Conservation (phyloP, 2,113 vertebrate species). For the human (Homo sapiens) region DNA sequence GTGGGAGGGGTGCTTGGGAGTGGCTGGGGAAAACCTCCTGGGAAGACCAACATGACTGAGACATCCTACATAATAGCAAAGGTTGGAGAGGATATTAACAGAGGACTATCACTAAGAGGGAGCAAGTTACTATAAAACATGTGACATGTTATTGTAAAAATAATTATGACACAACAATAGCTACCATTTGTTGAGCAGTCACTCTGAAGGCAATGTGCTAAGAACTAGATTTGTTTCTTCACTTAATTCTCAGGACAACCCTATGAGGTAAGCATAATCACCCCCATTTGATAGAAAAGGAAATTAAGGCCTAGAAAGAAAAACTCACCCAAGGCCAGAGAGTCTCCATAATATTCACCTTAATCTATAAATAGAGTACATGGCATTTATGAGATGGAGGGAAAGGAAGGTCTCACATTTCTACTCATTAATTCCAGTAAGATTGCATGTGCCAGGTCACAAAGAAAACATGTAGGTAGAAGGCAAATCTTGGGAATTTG, state of each 20-base stretch:
- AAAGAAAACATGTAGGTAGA: not conserved
- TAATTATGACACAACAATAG: not conserved
- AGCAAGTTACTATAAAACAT: not conserved
- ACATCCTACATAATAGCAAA: not conserved
- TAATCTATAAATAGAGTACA: not conserved
- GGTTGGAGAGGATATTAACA: not conserved
- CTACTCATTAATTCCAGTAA: not conserved
- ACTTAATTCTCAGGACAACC: not conserved
- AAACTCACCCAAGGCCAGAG: not conserved
- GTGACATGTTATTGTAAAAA: not conserved
- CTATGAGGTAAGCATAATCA: not conserved
- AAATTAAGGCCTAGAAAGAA: not conserved
- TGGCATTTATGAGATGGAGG: not conserved
- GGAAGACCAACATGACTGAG: not conserved
- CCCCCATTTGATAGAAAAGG: not conserved
- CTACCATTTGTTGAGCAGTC: not conserved
- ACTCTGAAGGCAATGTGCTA: not conserved
- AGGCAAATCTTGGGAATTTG: too few species aligned
- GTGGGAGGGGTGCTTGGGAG: not conserved
- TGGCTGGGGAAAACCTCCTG: not conserved
- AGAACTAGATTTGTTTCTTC: not conserved
- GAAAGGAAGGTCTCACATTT: not conserved
- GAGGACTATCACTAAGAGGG: not conserved
- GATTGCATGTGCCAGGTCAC: accelerated
- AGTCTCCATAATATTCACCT: not conserved